phyloP scores from a whole-genome alignment of 1,140 invertebrate genomes.

The Drosophila melanica region DNA sequence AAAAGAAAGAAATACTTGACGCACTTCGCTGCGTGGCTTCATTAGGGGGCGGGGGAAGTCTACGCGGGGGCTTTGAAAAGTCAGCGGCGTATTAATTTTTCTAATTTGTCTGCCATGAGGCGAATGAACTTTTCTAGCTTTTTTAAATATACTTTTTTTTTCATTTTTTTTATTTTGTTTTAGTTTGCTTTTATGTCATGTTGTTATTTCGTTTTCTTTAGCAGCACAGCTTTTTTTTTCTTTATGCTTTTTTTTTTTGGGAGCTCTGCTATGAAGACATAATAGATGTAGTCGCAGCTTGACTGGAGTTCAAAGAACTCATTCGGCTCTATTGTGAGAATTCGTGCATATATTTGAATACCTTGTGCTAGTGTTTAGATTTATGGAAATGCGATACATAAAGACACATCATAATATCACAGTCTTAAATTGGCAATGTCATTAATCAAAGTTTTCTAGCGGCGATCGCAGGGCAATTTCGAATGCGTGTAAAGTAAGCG shows the following conservation, averaged over 20 bases:
- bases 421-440: slow-evolving; percentile 42
- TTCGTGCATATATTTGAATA: slow-evolving; percentile 79
- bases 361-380: slow-evolving; percentile 33
- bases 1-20: slow-evolving; percentile 55
- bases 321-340: slow-evolving; percentile 70
- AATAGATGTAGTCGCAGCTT: slow-evolving; percentile 72
- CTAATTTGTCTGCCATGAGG: slow-evolving; percentile 77
- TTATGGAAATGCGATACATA: slow-evolving; percentile 52
- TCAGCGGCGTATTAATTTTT: slow-evolving; percentile 78
- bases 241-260: slow-evolving; percentile 22
- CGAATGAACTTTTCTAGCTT: slow-evolving; percentile 74
- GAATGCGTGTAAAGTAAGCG: slow-evolving; percentile 4
- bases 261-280: slow-evolving; percentile 72
- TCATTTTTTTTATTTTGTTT: slow-evolving; percentile 50
- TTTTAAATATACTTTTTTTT: slow-evolving; percentile 53
- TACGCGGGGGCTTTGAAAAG: slow-evolving; percentile 49
- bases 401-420: slow-evolving; percentile 36
- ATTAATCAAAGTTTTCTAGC: slow-evolving; percentile 46
- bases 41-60: slow-evolving; percentile 18
- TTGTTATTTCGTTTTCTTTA: slow-evolving; percentile 80
- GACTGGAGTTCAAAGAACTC: slow-evolving; percentile 74
- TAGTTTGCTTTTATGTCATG: slow-evolving; percentile 74
- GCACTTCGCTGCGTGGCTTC: slow-evolving; percentile 60
- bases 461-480: background rate
- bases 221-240: slow-evolving; percentile 65